Evolutionary conservation across 2,888 invertebrate genomes (phyloP).

Genomic region (Nemurella pictetii): DNA sequence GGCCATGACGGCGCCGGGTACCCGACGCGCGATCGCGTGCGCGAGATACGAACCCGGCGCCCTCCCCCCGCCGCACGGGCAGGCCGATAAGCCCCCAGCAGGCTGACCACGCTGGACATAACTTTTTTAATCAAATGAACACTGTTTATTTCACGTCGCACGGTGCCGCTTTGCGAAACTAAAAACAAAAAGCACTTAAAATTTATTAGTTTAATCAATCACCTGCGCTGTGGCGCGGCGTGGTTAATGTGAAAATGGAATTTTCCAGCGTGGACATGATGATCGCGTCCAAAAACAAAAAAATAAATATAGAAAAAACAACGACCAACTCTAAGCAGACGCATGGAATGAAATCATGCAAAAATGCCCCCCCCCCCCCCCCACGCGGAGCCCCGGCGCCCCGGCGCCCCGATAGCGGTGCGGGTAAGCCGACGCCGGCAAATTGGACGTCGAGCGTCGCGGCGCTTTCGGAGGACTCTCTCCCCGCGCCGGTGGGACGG

Average conservation of each 20-base stretch:
- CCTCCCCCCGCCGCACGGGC: background rate
- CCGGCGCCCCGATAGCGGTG: background rate
- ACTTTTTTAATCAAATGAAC: slow-evolving; percentile 32
- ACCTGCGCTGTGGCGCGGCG: background rate
- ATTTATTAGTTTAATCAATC: slow-evolving; percentile 31
- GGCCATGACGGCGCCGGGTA: background rate
- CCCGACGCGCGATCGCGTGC: background rate
- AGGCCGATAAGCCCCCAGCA: background rate
- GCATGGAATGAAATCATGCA: background rate
- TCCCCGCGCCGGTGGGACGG: background rate
- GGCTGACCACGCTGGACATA: background rate
- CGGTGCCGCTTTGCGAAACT: background rate
- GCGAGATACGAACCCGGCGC: background rate
- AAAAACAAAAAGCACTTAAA: slow-evolving; percentile 22
- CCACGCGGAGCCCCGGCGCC: background rate
- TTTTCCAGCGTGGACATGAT: background rate
- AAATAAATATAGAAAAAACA: background rate
- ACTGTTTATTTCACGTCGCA: slow-evolving; percentile 27
- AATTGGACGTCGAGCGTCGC: background rate
- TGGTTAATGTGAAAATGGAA: slow-evolving; percentile 21
- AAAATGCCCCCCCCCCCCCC: too few species aligned
- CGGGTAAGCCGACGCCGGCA: background rate
- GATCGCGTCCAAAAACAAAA: background rate
- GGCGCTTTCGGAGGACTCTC: background rate
- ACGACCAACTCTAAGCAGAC: too few species aligned